phyloP scores from a whole-genome alignment of 2,797 vertebrate species.

The Typhlichthys subterraneus region DNA sequence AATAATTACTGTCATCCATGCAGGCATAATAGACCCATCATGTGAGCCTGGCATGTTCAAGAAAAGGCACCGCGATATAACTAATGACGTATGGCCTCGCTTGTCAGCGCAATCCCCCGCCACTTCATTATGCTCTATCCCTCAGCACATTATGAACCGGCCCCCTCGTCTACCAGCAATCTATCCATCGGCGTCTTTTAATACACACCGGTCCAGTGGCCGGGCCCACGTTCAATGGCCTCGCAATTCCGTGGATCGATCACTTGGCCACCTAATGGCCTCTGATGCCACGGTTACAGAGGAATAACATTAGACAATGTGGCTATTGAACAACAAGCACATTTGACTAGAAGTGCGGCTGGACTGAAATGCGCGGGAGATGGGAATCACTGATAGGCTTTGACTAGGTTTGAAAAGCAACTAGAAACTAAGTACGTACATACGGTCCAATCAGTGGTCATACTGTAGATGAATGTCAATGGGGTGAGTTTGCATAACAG shows the following conservation, averaged over 20 bases:
- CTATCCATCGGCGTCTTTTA: conserved; percentile 39
- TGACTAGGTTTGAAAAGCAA: background rate
- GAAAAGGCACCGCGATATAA: conserved; percentile 70
- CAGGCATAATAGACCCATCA: conserved; percentile 75
- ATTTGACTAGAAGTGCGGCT: background rate
- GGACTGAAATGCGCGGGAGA: background rate
- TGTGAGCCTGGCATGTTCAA: conserved; percentile 65
- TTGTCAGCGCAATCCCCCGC: conserved; percentile 66
- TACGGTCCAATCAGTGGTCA: conserved; percentile 44
- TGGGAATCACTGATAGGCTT: conserved; percentile 12
- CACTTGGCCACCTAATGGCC: conserved; percentile 10
- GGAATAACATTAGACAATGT: background rate
- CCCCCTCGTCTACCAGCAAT: conserved; percentile 23
- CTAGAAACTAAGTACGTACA: background rate
- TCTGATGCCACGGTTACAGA: background rate
- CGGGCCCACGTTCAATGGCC: conserved; percentile 22
- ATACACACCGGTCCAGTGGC: conserved; percentile 24
- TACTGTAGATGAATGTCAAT: conserved; percentile 13
- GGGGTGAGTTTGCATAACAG: conserved; percentile 18
- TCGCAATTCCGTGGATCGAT: conserved; percentile 25
- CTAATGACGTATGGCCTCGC: conserved; percentile 67
- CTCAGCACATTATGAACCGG: conserved; percentile 56
- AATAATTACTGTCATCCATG: conserved; percentile 73
- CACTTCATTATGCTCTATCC: conserved; percentile 66
- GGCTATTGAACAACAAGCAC: background rate